Base-by-base conservation (phyloP, 2,797 vertebrate genomes). In the Myripristis jacobus region DNA sequence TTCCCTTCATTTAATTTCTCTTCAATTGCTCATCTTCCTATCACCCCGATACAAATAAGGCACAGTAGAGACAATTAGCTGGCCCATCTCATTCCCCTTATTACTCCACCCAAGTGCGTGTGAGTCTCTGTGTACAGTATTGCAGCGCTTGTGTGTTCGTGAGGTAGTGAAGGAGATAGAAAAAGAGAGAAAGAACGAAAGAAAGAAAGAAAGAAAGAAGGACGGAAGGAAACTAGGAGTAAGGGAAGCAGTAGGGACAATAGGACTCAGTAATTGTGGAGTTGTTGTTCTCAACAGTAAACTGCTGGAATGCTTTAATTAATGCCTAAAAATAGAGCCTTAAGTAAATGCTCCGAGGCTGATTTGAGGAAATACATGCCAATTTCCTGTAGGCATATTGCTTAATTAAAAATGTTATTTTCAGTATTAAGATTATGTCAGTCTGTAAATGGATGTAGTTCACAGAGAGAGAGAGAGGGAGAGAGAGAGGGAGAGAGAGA, bases 391-490 rank as follows among this genome's bases (percentile, higher is more conserved):
- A 75, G 80, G 71, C 88, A 81, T 70, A 77, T 77, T 59, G 72
- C 59, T 80, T 83, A 75, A 90, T 91, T 89, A 86, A 88, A 88
- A 83, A 81, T 72, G 22, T 69, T 83, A 64, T 85, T 90, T 88
- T 80, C 7, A 47, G 75, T 76, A 72, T 75, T 73, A 59, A 68
- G 60, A 80, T 87, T 47, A 72, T 72, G 81, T 82, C 64, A 43
- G 55, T 62, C 24, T 66, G 31, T 54, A 66, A 79, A 59, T 65
- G 54, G 59, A 70, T 70, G 13, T 24, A 61, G 47, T 10, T 31
- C 31, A 19, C 29, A 36, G 8, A 19, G 24, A 3, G 31, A 19
- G 8, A 6, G 52, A 3, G 52, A 7, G 36, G 7, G 62, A 24
- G 11, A 8, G 19, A 48, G 27, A 46, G 2, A 27, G 52, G n/a